Percentiles rank a stretch among this genome's conserved stretches.
Conservation (phyloP, 2,113 vertebrate species). For the Silurus meridionalis region DNA sequence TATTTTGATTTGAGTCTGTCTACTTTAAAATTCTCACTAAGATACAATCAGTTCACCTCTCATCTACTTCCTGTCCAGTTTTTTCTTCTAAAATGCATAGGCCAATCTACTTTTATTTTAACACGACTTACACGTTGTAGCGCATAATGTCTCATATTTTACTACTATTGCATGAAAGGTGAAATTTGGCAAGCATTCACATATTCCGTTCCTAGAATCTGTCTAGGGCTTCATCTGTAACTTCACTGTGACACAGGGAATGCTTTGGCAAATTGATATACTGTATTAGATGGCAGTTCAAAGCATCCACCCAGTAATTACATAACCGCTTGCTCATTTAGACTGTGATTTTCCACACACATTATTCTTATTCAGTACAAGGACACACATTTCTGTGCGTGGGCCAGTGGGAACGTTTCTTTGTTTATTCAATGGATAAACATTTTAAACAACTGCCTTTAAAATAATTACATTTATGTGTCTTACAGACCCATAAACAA, state of each 20-base stretch:
- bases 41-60: constrained; percentile 16
- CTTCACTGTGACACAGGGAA: constrained; percentile 73
- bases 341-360: constrained; percentile 36
- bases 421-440: constrained; percentile 26
- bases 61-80: constrained; percentile 7
- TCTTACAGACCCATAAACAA: constrained; percentile 19
- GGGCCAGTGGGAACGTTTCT: neutral
- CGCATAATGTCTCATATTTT: constrained; percentile 3
- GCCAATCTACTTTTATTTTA: neutral
- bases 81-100: neutral
- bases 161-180: constrained; percentile 17
- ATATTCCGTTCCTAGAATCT: constrained; percentile 17
- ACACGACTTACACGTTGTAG: neutral
- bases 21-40: neutral
- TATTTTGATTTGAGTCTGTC: neutral
- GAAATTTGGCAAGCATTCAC: neutral
- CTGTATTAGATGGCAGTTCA: constrained; percentile 45
- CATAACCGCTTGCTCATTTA: constrained; percentile 43
- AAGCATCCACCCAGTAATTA: constrained; percentile 44
- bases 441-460: neutral
- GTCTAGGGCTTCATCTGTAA: constrained; percentile 64
- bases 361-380: constrained; percentile 29
- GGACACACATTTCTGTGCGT: constrained; percentile 4
- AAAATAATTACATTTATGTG: constrained; percentile 8
- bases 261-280: constrained; percentile 36